phyloP scores from a whole-genome alignment of 1,140 invertebrate genomes.

The Anagrus nilaparvatae region DNA sequence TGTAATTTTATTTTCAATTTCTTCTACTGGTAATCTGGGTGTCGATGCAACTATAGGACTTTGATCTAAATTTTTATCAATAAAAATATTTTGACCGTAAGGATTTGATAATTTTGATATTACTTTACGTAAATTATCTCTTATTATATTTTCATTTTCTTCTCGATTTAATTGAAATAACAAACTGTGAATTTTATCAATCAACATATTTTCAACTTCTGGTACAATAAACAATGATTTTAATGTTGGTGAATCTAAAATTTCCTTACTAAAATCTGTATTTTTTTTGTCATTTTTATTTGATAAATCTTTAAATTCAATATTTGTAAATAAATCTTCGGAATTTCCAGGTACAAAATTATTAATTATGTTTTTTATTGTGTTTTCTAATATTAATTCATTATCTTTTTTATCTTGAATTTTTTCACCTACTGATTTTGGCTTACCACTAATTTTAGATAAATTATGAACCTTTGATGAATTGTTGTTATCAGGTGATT shows the following conservation, averaged over 20 bases:
- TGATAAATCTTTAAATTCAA: not conserved
- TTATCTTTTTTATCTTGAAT: not conserved
- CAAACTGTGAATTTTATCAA: slow-evolving; percentile 20
- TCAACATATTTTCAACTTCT: slow-evolving; percentile 22
- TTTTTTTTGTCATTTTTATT: slow-evolving; percentile 9
- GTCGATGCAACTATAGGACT: slow-evolving; percentile 14
- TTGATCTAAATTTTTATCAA: slow-evolving; percentile 15
- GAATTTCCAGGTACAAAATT: slow-evolving; percentile 19
- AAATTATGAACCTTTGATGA: not conserved
- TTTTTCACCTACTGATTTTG: not conserved
- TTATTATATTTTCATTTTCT: slow-evolving; percentile 11
- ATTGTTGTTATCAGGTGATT: slow-evolving; percentile 9
- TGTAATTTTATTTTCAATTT: slow-evolving; percentile 10
- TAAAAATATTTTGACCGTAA: no score
- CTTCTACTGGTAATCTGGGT: no score
- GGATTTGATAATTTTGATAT: slow-evolving; percentile 3
- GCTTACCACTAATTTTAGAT: no score
- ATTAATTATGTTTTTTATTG: slow-evolving; percentile 28
- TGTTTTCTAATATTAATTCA: slow-evolving; percentile 16
- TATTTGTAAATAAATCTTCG: slow-evolving; percentile 10
- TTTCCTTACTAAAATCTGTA: slow-evolving; percentile 21
- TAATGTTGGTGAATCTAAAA: slow-evolving; percentile 22
- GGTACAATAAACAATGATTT: slow-evolving; percentile 22
- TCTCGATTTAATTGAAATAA: slow-evolving; percentile 12
- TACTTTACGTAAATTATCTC: slow-evolving; percentile 12